Base-by-base conservation (phyloP, 2,113 vertebrate species). In the Corythornis vintsioides region DNA sequence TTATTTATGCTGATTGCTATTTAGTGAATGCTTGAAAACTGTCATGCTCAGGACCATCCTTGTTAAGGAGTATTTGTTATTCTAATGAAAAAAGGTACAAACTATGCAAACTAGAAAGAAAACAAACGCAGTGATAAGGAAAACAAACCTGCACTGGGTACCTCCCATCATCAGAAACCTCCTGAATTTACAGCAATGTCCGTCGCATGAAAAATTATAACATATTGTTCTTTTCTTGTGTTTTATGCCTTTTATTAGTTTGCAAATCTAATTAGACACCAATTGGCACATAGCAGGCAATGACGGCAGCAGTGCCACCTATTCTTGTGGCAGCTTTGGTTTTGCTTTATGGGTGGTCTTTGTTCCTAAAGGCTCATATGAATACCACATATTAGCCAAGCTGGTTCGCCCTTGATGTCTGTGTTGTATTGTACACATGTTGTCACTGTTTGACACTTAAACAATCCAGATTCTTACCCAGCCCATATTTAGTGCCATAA, bases 401-500 rank as follows among this genome's bases (percentile, higher is more conserved):
- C 92, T 89, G 75, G 50, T 93, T 95, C 71, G 87, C 74, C 95
- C 95, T 95, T 95, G 96, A 96, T 97, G 94, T 97, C 97, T 96
- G 96, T 88, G 96, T 93, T 97, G 97, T 97, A 97, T 96, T 93
- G 97, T 94, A 91, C 96, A 97, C 97, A 97, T 97, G 96, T 96
- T 96, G 96, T 97, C 95, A 90, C 96, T 96, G 91, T 92, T 92
- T 97, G 97, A 97, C 97, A 96, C 96, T 97, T 97, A 98, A 97
- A 97, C 94, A 97, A 96, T 95, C 97, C 97, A 98, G 97, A 97
- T 95, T 95, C 92, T 20, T 94, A 92, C 96, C 96, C 76, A 47
- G 96, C 95, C 97, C 96, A 81, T 95, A 94, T 96, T 97, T 97
- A 88, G 89, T 86, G 97, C 96, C 95, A 94, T 94, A 96, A 97